Conservation (phyloP, 2,113 vertebrate genomes). For the Hymenochirus boettgeri region DNA sequence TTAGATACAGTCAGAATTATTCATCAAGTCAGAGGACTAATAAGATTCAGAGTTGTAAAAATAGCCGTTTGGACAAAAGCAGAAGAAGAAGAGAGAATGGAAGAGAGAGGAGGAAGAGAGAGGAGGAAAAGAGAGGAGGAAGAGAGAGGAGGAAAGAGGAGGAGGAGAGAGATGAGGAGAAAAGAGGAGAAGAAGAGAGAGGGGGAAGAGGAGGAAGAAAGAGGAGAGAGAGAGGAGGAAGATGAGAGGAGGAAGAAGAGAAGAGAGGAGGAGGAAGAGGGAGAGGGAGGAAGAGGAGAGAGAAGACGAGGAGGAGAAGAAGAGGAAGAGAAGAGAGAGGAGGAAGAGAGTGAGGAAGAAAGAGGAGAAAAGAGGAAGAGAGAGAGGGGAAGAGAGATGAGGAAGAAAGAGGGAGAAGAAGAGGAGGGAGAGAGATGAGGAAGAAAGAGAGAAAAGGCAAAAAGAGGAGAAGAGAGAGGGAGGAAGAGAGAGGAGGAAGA, state of each 20-base stretch:
- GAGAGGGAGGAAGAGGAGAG: too few species aligned
- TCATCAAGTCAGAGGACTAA: slow-evolving; percentile 47
- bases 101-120: not conserved
- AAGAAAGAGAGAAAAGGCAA: not conserved
- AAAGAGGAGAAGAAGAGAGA: too few species aligned
- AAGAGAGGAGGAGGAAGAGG: too few species aligned
- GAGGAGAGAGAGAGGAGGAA: too few species aligned
- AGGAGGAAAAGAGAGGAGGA: not conserved
- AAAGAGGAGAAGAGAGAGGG: too few species aligned
- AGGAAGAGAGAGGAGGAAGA: too few species aligned
- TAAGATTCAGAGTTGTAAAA: slow-evolving; percentile 42
- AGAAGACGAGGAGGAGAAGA: not conserved
- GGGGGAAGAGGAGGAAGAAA: too few species aligned
- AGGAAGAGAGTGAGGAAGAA: not conserved
- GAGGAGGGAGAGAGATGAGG: not conserved
- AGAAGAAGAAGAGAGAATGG: slow-evolving; percentile 12
- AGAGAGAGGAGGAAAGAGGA: not conserved
- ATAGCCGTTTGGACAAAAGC: slow-evolving; percentile 33
- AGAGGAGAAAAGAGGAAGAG: not conserved
- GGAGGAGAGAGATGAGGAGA: not conserved
- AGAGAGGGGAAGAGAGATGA: not conserved
- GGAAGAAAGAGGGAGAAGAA: not conserved
- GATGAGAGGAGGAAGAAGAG: too few species aligned
- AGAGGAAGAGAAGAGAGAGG: too few species aligned
- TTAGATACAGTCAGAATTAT: slow-evolving; percentile 54